A percentile compares a stretch with the other conserved stretches of the same genome.
Evolutionary conservation across 2,888 invertebrate genomes (phyloP).

Genomic region (Pandemis corylana): DNA sequence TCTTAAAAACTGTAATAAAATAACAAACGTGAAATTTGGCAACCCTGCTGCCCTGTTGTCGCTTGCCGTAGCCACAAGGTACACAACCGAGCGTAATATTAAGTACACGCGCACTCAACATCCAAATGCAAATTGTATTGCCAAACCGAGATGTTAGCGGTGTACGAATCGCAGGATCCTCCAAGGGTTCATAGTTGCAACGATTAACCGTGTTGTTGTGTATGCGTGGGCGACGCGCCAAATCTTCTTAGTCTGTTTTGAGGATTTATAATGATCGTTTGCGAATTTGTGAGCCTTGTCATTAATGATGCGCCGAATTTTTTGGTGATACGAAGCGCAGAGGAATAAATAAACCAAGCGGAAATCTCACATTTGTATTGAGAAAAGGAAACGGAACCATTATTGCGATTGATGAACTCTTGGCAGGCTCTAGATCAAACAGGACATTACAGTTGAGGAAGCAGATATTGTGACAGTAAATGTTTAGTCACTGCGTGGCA

Average conservation of each 20-base stretch:
- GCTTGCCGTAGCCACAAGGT: background rate
- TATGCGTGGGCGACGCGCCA: slow-evolving; percentile 43
- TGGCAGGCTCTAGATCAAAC: no score
- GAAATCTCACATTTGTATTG: no score
- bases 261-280: slow-evolving; percentile 70
- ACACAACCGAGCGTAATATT: slow-evolving; percentile 9
- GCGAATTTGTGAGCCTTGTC: slow-evolving; percentile 50
- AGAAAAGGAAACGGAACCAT: no score
- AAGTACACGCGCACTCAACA: slow-evolving; percentile 35
- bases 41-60: background rate
- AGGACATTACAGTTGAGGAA: no score
- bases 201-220: slow-evolving; percentile 32
- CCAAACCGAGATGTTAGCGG: slow-evolving; percentile 11
- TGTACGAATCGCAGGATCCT: slow-evolving; percentile 17
- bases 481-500: no score
- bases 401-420: no score
- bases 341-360: no score
- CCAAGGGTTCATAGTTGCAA: slow-evolving; percentile 28
- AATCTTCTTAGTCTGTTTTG: slow-evolving; percentile 45
- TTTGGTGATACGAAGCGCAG: no score
- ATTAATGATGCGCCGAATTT: no score
- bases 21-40: no score
- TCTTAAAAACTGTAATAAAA: background rate
- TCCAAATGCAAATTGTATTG: slow-evolving; percentile 18
- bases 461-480: no score